Evolutionary conservation across 1,140 invertebrate species (phyloP), one percentile per base, ranked within the genome.

Genomic region (Psilanteris sp.): DNA sequence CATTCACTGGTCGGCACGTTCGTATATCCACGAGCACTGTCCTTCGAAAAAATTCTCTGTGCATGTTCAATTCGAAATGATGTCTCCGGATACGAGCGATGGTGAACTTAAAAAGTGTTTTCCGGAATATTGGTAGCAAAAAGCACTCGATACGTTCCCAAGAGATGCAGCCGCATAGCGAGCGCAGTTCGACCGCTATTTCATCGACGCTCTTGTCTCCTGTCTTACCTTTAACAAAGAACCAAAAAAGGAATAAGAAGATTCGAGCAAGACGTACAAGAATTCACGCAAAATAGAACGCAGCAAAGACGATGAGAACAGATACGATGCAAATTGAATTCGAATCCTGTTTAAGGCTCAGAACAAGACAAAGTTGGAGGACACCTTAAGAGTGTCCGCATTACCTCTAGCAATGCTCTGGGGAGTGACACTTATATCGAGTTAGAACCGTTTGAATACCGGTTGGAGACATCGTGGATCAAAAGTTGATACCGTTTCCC

Each of bases 371-470:
- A 44, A 57, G 71, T 50, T 64, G 44, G 52, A 44, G 41, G 55
- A 79, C 80, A 79, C 67, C 67, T 81, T 74, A 59, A 44, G 44
- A 43, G 78, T 75, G 64, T 78, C 54, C 76, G 57, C 52, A 64
- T 73, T 66, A 50, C 68, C 70, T 29, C 62, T 31, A 68, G 80
- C 64, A 67, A 81, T 81, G 55, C 83, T 79, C 83, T 59, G 32
- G 84, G 84, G 85, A 86, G 66, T 59, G 41, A 34, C 85, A 81
- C 82, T 87, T 85, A 85, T 85, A 86, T 85, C 83, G 82, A 85
- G 84, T 86, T 85, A 86, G 83, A 84, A 78, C 68, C 83, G 83
- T 87, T 87, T 87, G 85, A 87, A 87, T 87, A 86, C 78, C 82
- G 83, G 84, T 57, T 75, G 50, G 64, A 76, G 81, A 83, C 78